Percentiles rank a stretch among this genome's conserved stretches.
Conservation (phyloP, 2,888 invertebrate species). For the Lordiphosa andalusiaca region DNA sequence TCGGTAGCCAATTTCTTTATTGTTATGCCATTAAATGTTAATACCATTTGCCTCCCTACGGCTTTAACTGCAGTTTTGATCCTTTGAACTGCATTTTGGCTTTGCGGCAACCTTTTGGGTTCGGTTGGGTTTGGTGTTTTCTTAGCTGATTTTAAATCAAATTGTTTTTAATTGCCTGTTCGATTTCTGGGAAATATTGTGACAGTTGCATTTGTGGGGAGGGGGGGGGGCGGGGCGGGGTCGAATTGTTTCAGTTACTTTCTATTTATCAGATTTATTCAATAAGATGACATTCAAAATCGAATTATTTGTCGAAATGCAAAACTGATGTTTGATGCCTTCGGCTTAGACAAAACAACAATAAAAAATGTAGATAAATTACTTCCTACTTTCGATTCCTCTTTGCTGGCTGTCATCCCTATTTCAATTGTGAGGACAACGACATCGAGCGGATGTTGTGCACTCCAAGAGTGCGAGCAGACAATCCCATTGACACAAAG, state of each 20-base stretch:
- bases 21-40: slow-evolving; percentile 65
- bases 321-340: slow-evolving; percentile 43
- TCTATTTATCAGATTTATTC: neutral
- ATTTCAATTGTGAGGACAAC: slow-evolving; percentile 19
- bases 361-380: slow-evolving; percentile 48
- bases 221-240: no score
- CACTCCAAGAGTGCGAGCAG: slow-evolving; percentile 20
- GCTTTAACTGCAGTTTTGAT: slow-evolving; percentile 6
- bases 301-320: slow-evolving; percentile 26
- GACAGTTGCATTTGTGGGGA: slow-evolving; percentile 35
- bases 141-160: slow-evolving; percentile 68
- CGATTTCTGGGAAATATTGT: slow-evolving; percentile 59
- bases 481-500: slow-evolving; percentile 58
- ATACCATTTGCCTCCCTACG: slow-evolving; percentile 24
- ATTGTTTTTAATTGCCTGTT: slow-evolving; percentile 65
- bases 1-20: slow-evolving; percentile 63
- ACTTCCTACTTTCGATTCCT: slow-evolving; percentile 48
- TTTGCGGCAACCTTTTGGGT: neutral
- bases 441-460: slow-evolving; percentile 37
- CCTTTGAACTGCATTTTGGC: slow-evolving; percentile 17
- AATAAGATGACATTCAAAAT: slow-evolving; percentile 10
- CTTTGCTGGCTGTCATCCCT: slow-evolving; percentile 3
- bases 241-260: no score
- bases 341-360: slow-evolving; percentile 32
- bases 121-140: slow-evolving; percentile 42